Percentiles rank a stretch among this genome's conserved stretches.
These are phyloP conservation scores for Melanchra persicariae DNA, from an alignment of 2,888 invertebrate genomes.

Conservation along the genomic window DNA sequence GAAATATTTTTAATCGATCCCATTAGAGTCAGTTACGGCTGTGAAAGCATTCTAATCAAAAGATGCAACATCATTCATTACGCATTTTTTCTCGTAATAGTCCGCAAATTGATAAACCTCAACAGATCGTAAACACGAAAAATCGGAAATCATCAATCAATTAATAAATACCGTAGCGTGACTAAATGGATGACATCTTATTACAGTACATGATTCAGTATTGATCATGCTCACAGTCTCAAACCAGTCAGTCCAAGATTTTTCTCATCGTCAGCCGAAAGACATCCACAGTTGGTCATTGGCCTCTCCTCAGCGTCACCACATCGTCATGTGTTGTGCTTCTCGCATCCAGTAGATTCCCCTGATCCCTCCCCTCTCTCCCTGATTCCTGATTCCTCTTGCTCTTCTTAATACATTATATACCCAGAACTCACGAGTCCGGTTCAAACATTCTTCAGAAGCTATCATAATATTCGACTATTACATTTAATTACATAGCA, in stretches of 20 bases:
- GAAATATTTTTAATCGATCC: neutral
- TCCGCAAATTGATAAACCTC: constrained; percentile 16
- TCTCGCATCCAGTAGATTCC: too few species aligned
- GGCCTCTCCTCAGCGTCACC: too few species aligned
- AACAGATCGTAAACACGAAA: constrained; percentile 17
- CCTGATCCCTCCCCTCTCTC: too few species aligned
- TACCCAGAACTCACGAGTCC: too few species aligned
- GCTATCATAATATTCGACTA: constrained; percentile 5
- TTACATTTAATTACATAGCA: constrained; percentile 39
- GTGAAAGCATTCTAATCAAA: constrained; percentile 22
- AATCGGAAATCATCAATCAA: constrained; percentile 28
- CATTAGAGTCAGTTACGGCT: constrained; percentile 12
- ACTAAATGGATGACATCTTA: constrained; percentile 29
- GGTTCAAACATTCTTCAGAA: neutral
- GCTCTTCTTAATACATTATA: too few species aligned
- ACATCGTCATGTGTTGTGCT: neutral
- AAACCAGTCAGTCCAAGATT: neutral
- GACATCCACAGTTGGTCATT: neutral
- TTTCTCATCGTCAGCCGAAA: neutral
- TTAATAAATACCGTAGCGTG: constrained; percentile 28
- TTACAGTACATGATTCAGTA: constrained; percentile 18
- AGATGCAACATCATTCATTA: constrained; percentile 21
- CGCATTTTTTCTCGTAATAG: constrained; percentile 8
- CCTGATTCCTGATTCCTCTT: too few species aligned
- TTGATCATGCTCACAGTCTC: constrained; percentile 16